Evolutionary conservation across 2,113 vertebrate species (phyloP).

Genomic region (Bungarus multicinctus): DNA sequence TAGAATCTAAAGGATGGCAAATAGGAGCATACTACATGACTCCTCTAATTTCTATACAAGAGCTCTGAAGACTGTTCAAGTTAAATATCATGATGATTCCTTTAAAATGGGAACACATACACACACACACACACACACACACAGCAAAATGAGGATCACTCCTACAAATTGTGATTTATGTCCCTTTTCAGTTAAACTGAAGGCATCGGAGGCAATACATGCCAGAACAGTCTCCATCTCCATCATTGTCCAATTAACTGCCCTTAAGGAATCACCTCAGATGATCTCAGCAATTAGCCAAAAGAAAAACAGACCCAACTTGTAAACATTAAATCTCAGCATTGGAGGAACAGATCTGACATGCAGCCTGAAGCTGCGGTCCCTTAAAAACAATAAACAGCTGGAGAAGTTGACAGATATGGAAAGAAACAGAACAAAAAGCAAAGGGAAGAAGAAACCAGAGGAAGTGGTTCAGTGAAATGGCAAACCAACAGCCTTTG

Average conservation of each 20-base stretch:
- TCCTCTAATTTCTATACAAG: background rate
- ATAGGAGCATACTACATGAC: background rate
- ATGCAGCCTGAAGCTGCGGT: background rate
- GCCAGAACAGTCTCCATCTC: background rate
- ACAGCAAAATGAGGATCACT: background rate
- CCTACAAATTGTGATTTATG: background rate
- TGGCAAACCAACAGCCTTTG: slow-evolving; percentile 3
- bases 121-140: background rate
- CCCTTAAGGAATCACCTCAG: slow-evolving; percentile 11
- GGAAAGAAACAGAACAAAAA: slow-evolving; percentile 20
- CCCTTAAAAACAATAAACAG: slow-evolving; percentile 17
- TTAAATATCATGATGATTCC: background rate
- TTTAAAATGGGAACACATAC: background rate
- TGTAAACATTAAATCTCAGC: slow-evolving; percentile 13
- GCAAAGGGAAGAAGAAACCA: slow-evolving; percentile 8
- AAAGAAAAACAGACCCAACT: slow-evolving; percentile 15
- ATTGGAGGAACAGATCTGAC: slow-evolving; percentile 17
- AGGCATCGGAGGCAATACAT: background rate
- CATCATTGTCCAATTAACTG: slow-evolving; percentile 20
- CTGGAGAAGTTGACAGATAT: slow-evolving; percentile 16
- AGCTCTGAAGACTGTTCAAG: background rate
- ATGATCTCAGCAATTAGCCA: slow-evolving; percentile 27
- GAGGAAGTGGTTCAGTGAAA: slow-evolving; percentile 22
- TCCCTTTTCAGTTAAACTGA: background rate
- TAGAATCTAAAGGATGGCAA: background rate